These are phyloP conservation scores for Apotomis capreana DNA, from an alignment of 2,888 invertebrate species.

Conservation along the genomic window DNA sequence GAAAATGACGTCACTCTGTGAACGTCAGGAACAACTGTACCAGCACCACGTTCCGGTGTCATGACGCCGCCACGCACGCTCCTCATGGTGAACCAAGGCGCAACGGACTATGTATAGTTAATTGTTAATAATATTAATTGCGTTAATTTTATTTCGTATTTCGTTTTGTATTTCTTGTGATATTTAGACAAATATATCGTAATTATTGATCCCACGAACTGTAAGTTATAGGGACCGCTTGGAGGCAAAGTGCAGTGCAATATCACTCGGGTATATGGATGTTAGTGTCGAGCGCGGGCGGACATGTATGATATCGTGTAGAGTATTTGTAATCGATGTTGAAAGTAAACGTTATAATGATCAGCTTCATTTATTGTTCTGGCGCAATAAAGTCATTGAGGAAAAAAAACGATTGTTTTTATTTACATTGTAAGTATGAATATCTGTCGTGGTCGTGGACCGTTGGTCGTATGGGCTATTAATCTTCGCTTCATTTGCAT, in stretches of 20 bases:
- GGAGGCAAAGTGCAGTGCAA: slow-evolving; percentile 77
- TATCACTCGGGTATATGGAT: slow-evolving; percentile 77
- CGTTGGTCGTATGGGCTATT: slow-evolving; percentile 27
- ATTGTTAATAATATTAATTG: slow-evolving; percentile 82
- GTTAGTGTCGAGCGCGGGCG: slow-evolving; percentile 58
- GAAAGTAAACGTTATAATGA: slow-evolving; percentile 83
- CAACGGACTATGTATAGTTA: slow-evolving; percentile 76
- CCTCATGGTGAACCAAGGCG: slow-evolving; percentile 71
- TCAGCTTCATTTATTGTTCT: slow-evolving; percentile 83
- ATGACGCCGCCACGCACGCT: slow-evolving; percentile 76
- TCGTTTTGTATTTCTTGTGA: slow-evolving; percentile 84
- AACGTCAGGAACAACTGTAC: slow-evolving; percentile 80
- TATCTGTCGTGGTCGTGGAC: slow-evolving; percentile 12
- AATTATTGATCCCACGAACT: slow-evolving; percentile 80
- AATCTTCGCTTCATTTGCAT: slow-evolving; percentile 38
- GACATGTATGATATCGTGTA: slow-evolving; percentile 76
- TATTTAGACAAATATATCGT: slow-evolving; percentile 83
- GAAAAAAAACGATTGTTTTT: slow-evolving; percentile 75
- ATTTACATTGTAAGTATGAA: slow-evolving; percentile 55
- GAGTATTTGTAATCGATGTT: slow-evolving; percentile 82
- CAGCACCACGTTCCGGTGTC: slow-evolving; percentile 83
- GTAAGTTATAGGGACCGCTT: slow-evolving; percentile 80
- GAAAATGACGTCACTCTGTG: slow-evolving; percentile 81
- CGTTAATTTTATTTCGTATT: slow-evolving; percentile 82
- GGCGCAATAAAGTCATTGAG: slow-evolving; percentile 82